Conservation (phyloP, 2,113 vertebrate species). For the Montifringilla adamsi region DNA sequence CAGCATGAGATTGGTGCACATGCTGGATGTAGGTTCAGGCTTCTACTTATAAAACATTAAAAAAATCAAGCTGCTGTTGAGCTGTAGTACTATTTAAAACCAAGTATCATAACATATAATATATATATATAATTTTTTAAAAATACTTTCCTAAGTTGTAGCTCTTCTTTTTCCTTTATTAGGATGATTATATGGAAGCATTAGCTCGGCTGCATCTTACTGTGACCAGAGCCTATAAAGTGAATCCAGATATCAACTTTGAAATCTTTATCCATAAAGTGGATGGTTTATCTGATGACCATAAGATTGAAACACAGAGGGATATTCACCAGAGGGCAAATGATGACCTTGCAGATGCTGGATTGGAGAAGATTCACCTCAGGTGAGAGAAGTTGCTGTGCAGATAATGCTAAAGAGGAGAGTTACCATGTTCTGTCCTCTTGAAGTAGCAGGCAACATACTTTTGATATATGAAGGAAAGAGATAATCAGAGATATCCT, state of each 20-base stretch:
- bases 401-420: background rate
- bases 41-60: background rate
- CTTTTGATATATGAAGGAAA: background rate
- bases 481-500: background rate
- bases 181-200: conserved; percentile 95
- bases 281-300: conserved; percentile 91
- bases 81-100: background rate
- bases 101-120: background rate
- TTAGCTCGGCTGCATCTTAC: conserved; percentile 89
- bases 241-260: conserved; percentile 93
- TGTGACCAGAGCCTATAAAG: conserved; percentile 90
- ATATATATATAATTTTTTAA: background rate
- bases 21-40: background rate
- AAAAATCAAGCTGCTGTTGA: background rate
- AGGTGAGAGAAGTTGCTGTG: conserved; percentile 74
- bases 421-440: background rate
- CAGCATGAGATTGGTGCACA: background rate
- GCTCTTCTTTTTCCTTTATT: conserved; percentile 16
- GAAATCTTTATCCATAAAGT: conserved; percentile 98
- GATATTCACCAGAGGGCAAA: conserved; percentile 93
- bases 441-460: background rate
- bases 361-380: conserved; percentile 88
- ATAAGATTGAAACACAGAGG: conserved; percentile 93
- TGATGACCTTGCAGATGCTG: conserved; percentile 88
- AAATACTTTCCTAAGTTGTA: background rate